phyloP scores from a whole-genome alignment of 2,797 vertebrate genomes.

The Odontamblyopus lacepedii region DNA sequence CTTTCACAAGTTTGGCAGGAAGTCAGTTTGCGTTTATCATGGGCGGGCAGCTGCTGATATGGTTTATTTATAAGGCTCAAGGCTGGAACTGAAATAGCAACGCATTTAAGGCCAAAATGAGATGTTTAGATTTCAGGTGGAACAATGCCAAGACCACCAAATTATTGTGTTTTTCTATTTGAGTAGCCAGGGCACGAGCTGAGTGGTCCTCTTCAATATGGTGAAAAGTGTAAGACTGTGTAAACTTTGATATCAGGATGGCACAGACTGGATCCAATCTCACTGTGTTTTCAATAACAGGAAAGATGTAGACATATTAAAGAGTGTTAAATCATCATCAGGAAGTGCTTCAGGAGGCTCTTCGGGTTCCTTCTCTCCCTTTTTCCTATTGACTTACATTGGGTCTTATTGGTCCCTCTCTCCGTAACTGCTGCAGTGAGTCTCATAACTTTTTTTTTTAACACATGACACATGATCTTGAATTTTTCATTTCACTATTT shows the following conservation, averaged over 20 bases:
- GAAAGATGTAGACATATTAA: too few species aligned
- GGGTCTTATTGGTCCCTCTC: too few species aligned
- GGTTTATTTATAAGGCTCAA: constrained; percentile 26
- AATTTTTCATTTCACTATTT: too few species aligned
- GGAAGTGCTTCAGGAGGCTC: too few species aligned
- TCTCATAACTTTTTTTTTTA: too few species aligned
- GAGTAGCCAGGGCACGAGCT: constrained; percentile 16
- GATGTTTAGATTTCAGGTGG: constrained; percentile 32
- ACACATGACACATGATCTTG: too few species aligned
- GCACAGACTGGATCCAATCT: too few species aligned
- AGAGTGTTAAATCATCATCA: too few species aligned
- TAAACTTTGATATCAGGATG: background rate
- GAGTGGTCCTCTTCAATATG: background rate
- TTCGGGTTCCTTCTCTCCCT: too few species aligned
- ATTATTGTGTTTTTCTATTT: constrained; percentile 20
- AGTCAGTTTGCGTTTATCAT: constrained; percentile 30
- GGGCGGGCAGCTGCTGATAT: constrained; percentile 5
- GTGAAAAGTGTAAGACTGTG: background rate
- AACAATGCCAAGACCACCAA: constrained; percentile 26
- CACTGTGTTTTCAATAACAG: too few species aligned
- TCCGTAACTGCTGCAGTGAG: too few species aligned
- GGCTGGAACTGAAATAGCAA: constrained; percentile 13
- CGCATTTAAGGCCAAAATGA: constrained; percentile 28
- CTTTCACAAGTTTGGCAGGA: constrained; percentile 7
- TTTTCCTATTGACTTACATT: too few species aligned